Evolutionary conservation across 2,888 invertebrate species (phyloP).

Genomic region (Hydropsyche betteni): DNA sequence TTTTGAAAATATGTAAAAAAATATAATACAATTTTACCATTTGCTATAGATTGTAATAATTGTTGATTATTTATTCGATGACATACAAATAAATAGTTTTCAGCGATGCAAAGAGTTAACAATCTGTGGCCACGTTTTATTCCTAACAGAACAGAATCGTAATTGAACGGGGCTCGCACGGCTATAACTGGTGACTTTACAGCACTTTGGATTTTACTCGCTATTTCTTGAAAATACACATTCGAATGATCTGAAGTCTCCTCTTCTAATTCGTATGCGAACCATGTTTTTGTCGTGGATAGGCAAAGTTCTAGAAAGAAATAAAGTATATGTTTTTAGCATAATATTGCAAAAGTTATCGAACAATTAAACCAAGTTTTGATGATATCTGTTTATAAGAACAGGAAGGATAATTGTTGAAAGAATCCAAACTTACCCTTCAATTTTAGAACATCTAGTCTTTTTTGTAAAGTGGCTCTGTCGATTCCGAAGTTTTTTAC

Average conservation of each 20-base stretch:
- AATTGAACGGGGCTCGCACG: neutral
- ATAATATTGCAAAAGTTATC: neutral
- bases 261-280: slow-evolving; percentile 32
- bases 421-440: slow-evolving; percentile 9
- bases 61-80: neutral
- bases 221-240: slow-evolving; percentile 13
- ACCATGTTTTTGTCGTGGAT: slow-evolving; percentile 37
- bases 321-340: neutral
- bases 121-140: slow-evolving; percentile 2
- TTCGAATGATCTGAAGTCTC: neutral
- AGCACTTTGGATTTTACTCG: neutral
- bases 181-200: neutral
- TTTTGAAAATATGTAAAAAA: slow-evolving; percentile 4
- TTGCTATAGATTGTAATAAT: neutral
- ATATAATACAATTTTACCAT: neutral
- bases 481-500: neutral
- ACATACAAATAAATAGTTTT: slow-evolving; percentile 11
- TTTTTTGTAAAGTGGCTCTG: neutral
- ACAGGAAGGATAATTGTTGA: neutral
- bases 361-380: neutral
- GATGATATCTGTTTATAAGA: neutral
- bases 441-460: slow-evolving; percentile 19
- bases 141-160: slow-evolving; percentile 9
- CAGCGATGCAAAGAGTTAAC: neutral
- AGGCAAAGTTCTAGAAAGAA: slow-evolving; percentile 35